Evolutionary conservation across 2,888 invertebrate genomes (phyloP), one percentile per base, ranked within the genome.

Genomic region (Campaea margaritaria): DNA sequence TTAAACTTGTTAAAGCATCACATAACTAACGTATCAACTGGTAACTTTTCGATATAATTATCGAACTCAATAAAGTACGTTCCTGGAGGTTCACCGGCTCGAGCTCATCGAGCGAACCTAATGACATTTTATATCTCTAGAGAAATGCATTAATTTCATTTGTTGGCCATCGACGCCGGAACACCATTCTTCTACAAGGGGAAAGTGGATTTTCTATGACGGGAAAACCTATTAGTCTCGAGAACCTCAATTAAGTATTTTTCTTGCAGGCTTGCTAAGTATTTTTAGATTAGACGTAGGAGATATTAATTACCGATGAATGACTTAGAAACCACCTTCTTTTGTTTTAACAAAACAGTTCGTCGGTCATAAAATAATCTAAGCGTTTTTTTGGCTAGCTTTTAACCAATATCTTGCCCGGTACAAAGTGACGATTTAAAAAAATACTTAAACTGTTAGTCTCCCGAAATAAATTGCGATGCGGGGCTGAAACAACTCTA

Each of bases 81-180:
- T 75, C 76, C 42, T 28, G 74, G 77, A 75, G 75, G 75, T 78
- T 78, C 80, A 58, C 67, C 75, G 78, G 70, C 74, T 77, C 83
- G 77, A 82, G 73, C 88, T 88, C 89, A 89, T 87, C 88, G 86
- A 76, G 81, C 79, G 82, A 83, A 86, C 87, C 88, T 91, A 91
- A 91, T 88, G 88, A 87, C 87, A 86, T 90, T 89, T 89, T 90
- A 90, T 89, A 87, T 87, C 91, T 87, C 91, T 71, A 68, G 91
- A 88, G 91, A 81, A 86, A 87, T 89, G 89, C 88, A 89, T 89
- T 91, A 91, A 91, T 90, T 90, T 91, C 87, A 91, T 91, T 91
- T 89, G 86, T 85, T 85, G 84, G 83, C 86, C 85, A 87, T 87
- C 85, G 87, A 82, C 82, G 82, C 83, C 81, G 84, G 83, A 79